Base-by-base conservation (phyloP, 1,140 invertebrate genomes). In the Drosophila virilis region DNA sequence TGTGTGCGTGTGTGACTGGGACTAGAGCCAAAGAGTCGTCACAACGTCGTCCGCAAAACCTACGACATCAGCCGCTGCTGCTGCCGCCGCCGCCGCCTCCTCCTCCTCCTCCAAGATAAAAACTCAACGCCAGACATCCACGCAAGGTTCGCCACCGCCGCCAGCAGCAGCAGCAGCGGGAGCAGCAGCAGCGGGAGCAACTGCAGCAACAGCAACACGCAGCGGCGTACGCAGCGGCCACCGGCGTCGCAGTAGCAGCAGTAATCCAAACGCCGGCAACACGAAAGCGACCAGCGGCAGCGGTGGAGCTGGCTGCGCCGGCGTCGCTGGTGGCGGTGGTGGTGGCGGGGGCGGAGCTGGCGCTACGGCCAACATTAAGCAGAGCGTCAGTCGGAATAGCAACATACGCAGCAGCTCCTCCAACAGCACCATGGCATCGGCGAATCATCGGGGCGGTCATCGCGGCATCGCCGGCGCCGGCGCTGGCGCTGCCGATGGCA, bases 401-500 rank as follows among this genome's bases (percentile, higher is more conserved):
- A 91, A 92, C 73, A 92, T 92, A 75, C 88, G 91, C 79, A 92
- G 91, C 82, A 91, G 90, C 75, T 91, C 90, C 90, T 92, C 91
- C 75, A 92, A 91, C 57, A 92, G 91, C 79, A 92, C 91, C 89
- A 92, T 92, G 91, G 91, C 91, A 80, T 92, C 91, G 58, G 90
- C 92, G 9, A 92, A 92, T 83, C 92, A 91, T 74, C 96, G 97
- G 8, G 84, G 83, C 52, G 84, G 88, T 28, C 76, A 84, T 13
- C 77, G 75, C 22, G 82, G 75, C 28, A 64, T 72, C 51, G 96
- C 75, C 32, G 96, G 79, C 48, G 96, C 96, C 55, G 84, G 82
- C n/a, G 82, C 85, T 55, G 90, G 85, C 8, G 77, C 60, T 37
- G 96, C 60, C 43, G 96, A 88, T 75, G 96, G 96, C 68, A 89